Percentiles rank a stretch among this genome's conserved stretches.
Evolutionary conservation across 2,113 vertebrate species (phyloP).

Genomic region (Hippocampus comes): DNA sequence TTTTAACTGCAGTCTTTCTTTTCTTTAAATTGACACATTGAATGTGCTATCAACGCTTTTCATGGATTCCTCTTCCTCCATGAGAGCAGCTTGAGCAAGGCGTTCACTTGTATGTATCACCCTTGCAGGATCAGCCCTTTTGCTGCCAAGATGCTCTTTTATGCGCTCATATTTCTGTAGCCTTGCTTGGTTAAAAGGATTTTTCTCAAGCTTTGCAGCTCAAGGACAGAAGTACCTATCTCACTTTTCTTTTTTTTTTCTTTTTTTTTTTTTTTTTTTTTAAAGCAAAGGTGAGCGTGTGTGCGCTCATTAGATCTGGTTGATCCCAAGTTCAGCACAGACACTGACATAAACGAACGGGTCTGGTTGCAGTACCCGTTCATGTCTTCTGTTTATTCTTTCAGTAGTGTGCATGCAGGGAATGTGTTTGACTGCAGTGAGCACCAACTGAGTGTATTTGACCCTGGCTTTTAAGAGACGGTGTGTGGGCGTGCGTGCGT

Average conservation of each 20-base stretch:
- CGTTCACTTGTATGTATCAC: conserved; percentile 1
- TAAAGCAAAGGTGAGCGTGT: conserved; percentile 16
- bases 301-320: neutral
- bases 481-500: neutral
- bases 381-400: conserved; percentile 35
- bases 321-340: conserved; percentile 13
- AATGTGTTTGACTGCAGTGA: neutral
- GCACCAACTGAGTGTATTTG: neutral
- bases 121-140: conserved; percentile 55
- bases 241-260: conserved; percentile 14
- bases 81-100: conserved; percentile 18
- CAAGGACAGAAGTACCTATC: conserved; percentile 42
- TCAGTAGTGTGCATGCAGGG: conserved; percentile 2
- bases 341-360: conserved; percentile 36
- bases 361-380: conserved; percentile 15
- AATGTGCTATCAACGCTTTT: neutral
- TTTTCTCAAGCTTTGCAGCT: conserved; percentile 20
- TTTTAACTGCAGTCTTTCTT: no score
- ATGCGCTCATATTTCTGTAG: conserved; percentile 31
- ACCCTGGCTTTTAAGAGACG: neutral
- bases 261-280: conserved; percentile 13
- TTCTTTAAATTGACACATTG: no score
- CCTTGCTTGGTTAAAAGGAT: conserved; percentile 46
- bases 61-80: conserved; percentile 7
- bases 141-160: conserved; percentile 43